Base-by-base conservation (phyloP, 2,113 vertebrate genomes). In the Gallinago media region DNA sequence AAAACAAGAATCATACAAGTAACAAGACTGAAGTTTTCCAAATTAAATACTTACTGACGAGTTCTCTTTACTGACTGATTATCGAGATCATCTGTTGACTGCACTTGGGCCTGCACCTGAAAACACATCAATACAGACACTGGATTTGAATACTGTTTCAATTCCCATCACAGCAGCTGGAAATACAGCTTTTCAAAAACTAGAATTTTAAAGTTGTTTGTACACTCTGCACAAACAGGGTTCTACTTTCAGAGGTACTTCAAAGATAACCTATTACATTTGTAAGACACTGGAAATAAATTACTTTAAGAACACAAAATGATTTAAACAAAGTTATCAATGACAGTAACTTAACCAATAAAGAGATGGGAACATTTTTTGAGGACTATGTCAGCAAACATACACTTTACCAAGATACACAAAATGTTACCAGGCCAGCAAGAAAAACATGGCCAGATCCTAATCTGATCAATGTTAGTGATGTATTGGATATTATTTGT, bases 101-200 rank as follows among this genome's bases (percentile, higher is more conserved):
- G 98, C 93, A 99, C 97, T 80, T 98, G 98, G 67, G 99, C 92
- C 92, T 98, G 98, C 86, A 99, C 98, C 98, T 99, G 94, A 96
- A 96, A 93, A 77, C 27, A 91, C 31, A 97, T 67, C 32, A 89
- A 73, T 19, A 46, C n/a, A 77, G 26, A 93, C 49, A 80, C 26
- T 14, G n/a, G 14, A 89, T 87, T 66, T 90, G 71, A 89, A 89
- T 40, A 70, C 8, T 61, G 42, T 74, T 94, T 85, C 67, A 67
- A 54, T 40, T 93, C n/a, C n/a, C 34, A 2, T 2, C 40, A 8
- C 3, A 92, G 75, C 61, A 94, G 47, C 38, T 81, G 9, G 26
- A 94, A 94, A 91, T 25, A 85, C 8, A 61, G 55, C 54, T 92
- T 59, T 47, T 90, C 68, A 84, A 89, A 85, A 46, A 0, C 1